A percentile compares a stretch with the other conserved stretches of the same genome.
phyloP scores from a whole-genome alignment of 2,888 invertebrate genomes.

The Luperina testacea region DNA sequence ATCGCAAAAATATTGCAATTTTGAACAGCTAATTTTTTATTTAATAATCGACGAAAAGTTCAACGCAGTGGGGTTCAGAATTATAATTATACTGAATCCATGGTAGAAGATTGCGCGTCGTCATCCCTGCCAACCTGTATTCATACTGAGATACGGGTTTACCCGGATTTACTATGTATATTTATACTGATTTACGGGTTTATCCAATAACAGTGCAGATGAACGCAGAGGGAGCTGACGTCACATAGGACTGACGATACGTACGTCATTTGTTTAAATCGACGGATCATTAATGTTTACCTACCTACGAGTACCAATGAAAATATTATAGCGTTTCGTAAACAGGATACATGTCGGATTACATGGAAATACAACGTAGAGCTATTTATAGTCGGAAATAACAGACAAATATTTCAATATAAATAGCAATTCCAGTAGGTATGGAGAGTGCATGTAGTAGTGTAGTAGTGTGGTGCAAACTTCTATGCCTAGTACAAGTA shows the following conservation, averaged over 20 bases:
- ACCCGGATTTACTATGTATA: background rate
- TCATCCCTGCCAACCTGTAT: background rate
- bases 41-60: too few relatives aligned
- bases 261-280: constrained; percentile 1
- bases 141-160: background rate
- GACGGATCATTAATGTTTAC: background rate
- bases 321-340: background rate
- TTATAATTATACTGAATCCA: too few relatives aligned
- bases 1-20: too few relatives aligned
- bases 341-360: background rate
- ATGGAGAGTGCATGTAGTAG: background rate
- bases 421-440: too few relatives aligned
- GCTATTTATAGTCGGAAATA: background rate
- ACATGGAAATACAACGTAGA: background rate
- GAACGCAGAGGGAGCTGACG: constrained; percentile 1
- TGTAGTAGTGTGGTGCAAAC: too few relatives aligned
- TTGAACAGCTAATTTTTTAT: background rate
- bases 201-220: background rate
- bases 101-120: too few relatives aligned
- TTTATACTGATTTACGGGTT: background rate
- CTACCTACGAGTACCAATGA: background rate
- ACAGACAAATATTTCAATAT: too few relatives aligned
- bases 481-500: too few relatives aligned
- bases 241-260: background rate
- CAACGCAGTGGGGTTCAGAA: too few relatives aligned